Evolutionary conservation across 2,113 vertebrate species (phyloP), one percentile per base, ranked within the genome.

Genomic region (Ammodytes dubius): DNA sequence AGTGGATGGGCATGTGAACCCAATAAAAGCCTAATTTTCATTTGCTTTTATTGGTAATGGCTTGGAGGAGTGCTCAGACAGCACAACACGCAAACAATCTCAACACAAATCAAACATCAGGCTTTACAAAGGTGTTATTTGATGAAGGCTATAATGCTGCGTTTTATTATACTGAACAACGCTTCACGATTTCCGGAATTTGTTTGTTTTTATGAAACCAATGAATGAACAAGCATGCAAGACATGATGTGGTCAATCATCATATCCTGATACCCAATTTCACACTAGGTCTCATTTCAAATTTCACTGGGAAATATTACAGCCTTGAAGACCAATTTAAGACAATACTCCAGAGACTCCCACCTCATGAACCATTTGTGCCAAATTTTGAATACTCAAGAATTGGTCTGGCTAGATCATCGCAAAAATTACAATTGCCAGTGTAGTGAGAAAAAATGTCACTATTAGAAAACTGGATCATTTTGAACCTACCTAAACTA

Each of bases 201-300:
- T 74, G 49, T 81, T 80, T 70, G 65, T 43, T 76, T n/a, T 61
- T 47, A 2, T 73, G 43, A 87, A 70, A 74, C 3, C 19, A 71
- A 53, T 27, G 27, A 68, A 68, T 10, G 72, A 27, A 68, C 40
- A 63, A 61, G 61, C 66, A 79, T 49, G 5, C 39, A 64, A 65
- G 58, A 39, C 49, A 13, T 1, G 17, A 59, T 66, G 61, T 50
- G 54, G 53, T 66, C 64, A 70, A 13, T 59, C 49, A 65, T 37
- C n/a, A 57, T 42, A 72, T 56, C 76, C 7, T 7, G 40, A 81
- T 49, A 72, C 17, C 59, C 39, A 61, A 54, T 70, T 64, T 81
- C 45, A 52, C 57, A 70, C 13, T 10, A 11, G 70, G 39, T 50
- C 60, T 67, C 53, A 70, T 81, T 82, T 84, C 40, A 72, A 60